These are phyloP conservation scores for Stramonita haemastoma DNA, from an alignment of 2,888 invertebrate species.

Conservation along the genomic window DNA sequence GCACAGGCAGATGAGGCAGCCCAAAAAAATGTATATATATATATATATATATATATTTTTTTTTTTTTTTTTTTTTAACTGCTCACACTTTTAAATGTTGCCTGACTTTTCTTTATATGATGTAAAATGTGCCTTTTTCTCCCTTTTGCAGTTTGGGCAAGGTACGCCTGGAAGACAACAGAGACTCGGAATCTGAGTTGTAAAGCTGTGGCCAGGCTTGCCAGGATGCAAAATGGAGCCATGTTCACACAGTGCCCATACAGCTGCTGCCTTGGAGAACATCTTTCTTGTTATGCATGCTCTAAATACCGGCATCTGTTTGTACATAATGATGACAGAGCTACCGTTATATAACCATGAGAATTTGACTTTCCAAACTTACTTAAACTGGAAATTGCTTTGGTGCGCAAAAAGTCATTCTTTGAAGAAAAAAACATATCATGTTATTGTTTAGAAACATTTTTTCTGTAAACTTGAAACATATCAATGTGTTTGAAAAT, in stretches of 20 bases:
- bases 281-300: too few relatives aligned
- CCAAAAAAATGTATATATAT: too few relatives aligned
- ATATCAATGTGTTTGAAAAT: background rate
- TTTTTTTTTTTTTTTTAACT: background rate
- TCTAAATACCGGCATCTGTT: too few relatives aligned
- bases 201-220: background rate
- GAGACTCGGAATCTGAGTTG: slow-evolving; percentile 38
- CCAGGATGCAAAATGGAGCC: background rate
- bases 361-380: background rate
- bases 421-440: too few relatives aligned
- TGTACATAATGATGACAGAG: too few relatives aligned
- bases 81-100: too few relatives aligned
- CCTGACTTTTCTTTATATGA: background rate
- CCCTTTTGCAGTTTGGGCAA: slow-evolving; percentile 26
- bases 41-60: too few relatives aligned
- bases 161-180: slow-evolving; percentile 34
- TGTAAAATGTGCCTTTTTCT: background rate
- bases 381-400: too few relatives aligned
- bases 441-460: too few relatives aligned
- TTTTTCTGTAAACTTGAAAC: background rate
- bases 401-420: too few relatives aligned
- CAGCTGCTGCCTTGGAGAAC: background rate
- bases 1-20: too few relatives aligned
- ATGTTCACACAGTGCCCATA: background rate
- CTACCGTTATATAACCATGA: background rate